Base-by-base conservation (phyloP, 2,113 vertebrate species). In the Eulemur macaco region DNA sequence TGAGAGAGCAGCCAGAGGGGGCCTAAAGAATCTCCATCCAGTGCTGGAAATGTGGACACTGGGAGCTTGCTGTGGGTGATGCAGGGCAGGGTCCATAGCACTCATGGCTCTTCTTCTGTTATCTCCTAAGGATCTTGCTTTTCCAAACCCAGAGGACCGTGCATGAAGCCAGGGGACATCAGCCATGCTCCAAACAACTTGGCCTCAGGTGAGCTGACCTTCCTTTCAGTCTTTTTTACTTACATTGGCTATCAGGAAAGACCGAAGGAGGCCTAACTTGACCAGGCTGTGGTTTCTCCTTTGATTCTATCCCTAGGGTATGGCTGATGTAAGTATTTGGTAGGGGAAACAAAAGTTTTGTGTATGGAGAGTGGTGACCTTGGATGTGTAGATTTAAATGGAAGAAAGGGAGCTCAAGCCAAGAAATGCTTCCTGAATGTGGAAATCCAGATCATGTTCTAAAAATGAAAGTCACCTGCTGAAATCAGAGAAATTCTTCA, bases 171-270 rank as follows among this genome's bases (percentile, higher is more conserved):
- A 37, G 87, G 90, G 56, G 50, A 91, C 87, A 50, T 54, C 96
- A 81, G 84, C 87, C 87, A 96, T 97, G 96, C 78, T 39, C 39
- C 93, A 66, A 66, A 83, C 76, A 42, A 45, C 82, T 84, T 80
- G 90, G 96, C 87, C 84, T 63, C 94, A 95, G 96, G 96, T 97
- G 95, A 96, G 95, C 77, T 52, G 94, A 73, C 68, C 86, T 95
- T 69, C 81, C 34, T 83, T 87, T 21, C 69, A 37, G 34, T 66
- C 54, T 85, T 58, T 52, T 31, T 34, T 52, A 71, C 34, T 71
- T 45, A 27, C 23, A 7, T 60, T 34, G 58, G 39, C 34, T 83
- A 3, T 56, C 18, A 42, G 52, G 73, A 89, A 89, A 60, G 92
- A 63, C 52, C 47, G 8, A 8, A 60, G 58, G 64, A 84, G 31